Conservation (phyloP, 1,140 invertebrate genomes). For the Bombus sibiricus region DNA sequence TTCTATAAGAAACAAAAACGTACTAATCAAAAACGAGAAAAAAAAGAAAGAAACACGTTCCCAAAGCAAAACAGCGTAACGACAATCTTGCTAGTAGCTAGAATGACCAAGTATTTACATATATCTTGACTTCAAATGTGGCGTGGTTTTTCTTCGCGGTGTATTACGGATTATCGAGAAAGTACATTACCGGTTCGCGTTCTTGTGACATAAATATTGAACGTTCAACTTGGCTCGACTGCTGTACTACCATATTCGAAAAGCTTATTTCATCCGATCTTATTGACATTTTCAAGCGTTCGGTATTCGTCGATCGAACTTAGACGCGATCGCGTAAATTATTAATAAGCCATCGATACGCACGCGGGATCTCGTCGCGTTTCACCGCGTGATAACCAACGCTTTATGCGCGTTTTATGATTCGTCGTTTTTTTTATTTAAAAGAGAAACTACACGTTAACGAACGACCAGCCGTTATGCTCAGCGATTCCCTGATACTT, state of each 20-base stretch:
- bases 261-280: slow-evolving; percentile 16
- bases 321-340: slow-evolving; percentile 9
- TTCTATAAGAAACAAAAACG: not conserved
- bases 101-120: not conserved
- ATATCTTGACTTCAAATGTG: not conserved
- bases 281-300: slow-evolving; percentile 20
- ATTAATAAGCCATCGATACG: slow-evolving; percentile 29
- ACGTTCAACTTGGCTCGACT: not conserved
- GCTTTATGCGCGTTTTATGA: slow-evolving; percentile 28
- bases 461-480: slow-evolving; percentile 10
- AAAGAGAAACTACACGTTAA: not conserved
- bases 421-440: slow-evolving; percentile 12
- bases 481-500: slow-evolving; percentile 4
- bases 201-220: slow-evolving; percentile 31
- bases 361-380: not conserved
- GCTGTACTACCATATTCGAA: too few relatives aligned
- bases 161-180: slow-evolving; percentile 18
- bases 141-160: not conserved
- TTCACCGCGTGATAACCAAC: slow-evolving; percentile 12
- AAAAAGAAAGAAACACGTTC: not conserved
- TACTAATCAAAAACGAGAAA: too few relatives aligned
- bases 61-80: slow-evolving; percentile 3
- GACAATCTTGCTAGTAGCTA: not conserved
- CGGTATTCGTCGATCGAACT: not conserved
- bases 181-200: slow-evolving; percentile 25